These are phyloP conservation scores for Timema podura DNA, from an alignment of 2,888 invertebrate genomes.

Conservation along the genomic window DNA sequence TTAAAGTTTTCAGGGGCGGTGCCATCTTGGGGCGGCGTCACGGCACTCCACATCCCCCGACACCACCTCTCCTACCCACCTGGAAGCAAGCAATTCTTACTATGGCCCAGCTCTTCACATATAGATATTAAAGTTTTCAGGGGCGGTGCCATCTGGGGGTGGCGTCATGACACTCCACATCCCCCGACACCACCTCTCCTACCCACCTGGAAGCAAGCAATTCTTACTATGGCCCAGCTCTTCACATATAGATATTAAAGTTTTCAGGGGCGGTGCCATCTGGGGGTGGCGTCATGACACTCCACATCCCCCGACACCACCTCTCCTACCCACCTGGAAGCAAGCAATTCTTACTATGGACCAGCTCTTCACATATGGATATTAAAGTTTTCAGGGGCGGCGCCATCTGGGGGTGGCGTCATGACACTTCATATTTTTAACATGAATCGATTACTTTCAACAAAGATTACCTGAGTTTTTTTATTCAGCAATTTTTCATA, in stretches of 20 bases:
- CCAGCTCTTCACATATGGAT: too few relatives aligned
- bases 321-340: constrained; percentile 23
- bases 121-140: too few relatives aligned
- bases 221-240: too few relatives aligned
- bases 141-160: constrained; percentile 58
- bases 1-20: constrained; percentile 39
- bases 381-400: too few relatives aligned
- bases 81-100: background rate
- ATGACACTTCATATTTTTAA: constrained; percentile 53
- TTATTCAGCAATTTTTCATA: too few relatives aligned
- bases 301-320: constrained; percentile 50
- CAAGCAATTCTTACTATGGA: too few relatives aligned
- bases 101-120: too few relatives aligned
- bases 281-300: constrained; percentile 57
- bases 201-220: constrained; percentile 16
- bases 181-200: constrained; percentile 22
- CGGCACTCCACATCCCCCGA: constrained; percentile 55
- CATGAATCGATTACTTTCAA: too few relatives aligned
- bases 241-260: too few relatives aligned
- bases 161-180: constrained; percentile 60
- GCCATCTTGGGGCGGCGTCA: constrained; percentile 59
- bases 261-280: constrained; percentile 48
- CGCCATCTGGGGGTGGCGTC: constrained; percentile 61
- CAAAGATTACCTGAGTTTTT: too few relatives aligned
- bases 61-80: constrained; percentile 23